Evolutionary conservation across 2,888 invertebrate genomes (phyloP).

Genomic region (Creontiades dilutus): DNA sequence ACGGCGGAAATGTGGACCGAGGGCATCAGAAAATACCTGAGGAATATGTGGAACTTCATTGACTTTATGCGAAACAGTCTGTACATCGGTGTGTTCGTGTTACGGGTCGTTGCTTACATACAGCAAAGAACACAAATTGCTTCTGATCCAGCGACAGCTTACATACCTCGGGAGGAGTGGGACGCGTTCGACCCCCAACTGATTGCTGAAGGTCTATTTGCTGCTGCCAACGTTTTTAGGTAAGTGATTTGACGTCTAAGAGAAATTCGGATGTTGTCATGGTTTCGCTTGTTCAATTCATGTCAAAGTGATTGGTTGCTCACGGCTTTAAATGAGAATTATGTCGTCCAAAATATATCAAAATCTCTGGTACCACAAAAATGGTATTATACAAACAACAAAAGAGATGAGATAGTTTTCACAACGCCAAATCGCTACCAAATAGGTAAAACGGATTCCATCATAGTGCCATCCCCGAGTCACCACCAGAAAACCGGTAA

Average conservation of each 20-base stretch:
- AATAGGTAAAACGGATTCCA: no score
- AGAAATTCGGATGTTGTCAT: no score
- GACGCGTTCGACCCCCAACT: constrained; percentile 95
- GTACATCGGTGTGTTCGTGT: constrained; percentile 86
- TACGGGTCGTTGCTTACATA: constrained; percentile 86
- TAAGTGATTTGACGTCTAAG: constrained; percentile 76
- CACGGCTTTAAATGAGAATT: no score
- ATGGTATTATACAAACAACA: no score
- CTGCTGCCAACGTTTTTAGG: constrained; percentile 96
- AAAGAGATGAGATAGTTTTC: no score
- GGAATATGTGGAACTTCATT: constrained; percentile 98
- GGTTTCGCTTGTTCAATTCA: no score
- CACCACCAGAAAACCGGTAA: no score
- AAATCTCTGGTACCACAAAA: no score
- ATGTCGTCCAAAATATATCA: no score
- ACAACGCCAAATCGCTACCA: no score
- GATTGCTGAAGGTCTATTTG: constrained; percentile 94
- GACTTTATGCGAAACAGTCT: constrained; percentile 94
- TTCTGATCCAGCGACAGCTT: constrained; percentile 84
- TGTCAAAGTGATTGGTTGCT: no score
- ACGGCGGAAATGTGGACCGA: constrained; percentile 92
- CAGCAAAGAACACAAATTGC: constrained; percentile 87
- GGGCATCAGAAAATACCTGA: constrained; percentile 91
- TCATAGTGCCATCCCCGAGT: no score
- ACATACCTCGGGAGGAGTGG: constrained; percentile 91